Conservation (phyloP, 1,140 invertebrate genomes). For the Lucilia sericata region DNA sequence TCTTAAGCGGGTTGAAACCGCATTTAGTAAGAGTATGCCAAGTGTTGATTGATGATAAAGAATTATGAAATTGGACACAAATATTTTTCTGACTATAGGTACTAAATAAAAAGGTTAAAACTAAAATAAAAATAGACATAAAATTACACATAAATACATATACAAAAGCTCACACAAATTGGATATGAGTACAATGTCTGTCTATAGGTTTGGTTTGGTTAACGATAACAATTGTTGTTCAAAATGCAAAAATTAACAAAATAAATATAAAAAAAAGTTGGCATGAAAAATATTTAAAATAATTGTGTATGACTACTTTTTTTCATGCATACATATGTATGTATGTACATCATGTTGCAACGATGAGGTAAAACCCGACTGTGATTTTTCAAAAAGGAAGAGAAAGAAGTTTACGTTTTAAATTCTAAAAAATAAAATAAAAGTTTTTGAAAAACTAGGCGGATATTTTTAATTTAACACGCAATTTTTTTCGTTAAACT, state of each 20-base stretch:
- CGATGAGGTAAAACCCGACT: too few relatives aligned
- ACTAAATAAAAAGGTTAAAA: too few relatives aligned
- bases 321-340: too few relatives aligned
- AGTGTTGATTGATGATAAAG: too few relatives aligned
- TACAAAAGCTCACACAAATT: background rate
- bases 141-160: too few relatives aligned
- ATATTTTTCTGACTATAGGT: too few relatives aligned
- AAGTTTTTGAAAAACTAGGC: constrained; percentile 34
- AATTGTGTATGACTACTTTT: background rate
- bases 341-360: too few relatives aligned
- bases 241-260: background rate
- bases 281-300: background rate
- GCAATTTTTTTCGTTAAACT: background rate
- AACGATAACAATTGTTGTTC: background rate
- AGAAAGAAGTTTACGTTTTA: background rate
- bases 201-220: background rate
- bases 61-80: too few relatives aligned
- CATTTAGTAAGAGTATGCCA: too few relatives aligned
- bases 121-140: too few relatives aligned
- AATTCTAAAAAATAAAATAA: constrained; percentile 43
- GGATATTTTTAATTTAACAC: constrained; percentile 42
- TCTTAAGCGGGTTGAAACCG: too few relatives aligned
- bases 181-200: background rate
- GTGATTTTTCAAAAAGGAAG: too few relatives aligned
- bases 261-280: background rate